These are phyloP conservation scores for Eciton burchellii DNA, from an alignment of 1,140 invertebrate species.

Conservation along the genomic window DNA sequence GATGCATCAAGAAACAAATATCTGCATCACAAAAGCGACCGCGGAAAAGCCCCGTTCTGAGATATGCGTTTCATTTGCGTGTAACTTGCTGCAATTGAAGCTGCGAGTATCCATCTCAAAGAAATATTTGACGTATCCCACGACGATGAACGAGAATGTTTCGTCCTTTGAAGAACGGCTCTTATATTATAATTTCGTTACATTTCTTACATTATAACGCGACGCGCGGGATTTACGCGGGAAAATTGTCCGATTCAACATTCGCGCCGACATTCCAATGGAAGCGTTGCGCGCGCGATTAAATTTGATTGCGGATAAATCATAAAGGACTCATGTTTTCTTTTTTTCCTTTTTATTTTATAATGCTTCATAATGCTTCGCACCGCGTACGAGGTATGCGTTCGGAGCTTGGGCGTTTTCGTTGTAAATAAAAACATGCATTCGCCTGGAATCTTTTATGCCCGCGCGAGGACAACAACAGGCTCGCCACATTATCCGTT, in stretches of 20 bases:
- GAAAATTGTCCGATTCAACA: not conserved
- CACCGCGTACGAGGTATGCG: not conserved
- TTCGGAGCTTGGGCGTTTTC: not conserved
- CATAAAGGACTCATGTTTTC: not conserved
- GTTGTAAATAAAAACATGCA: not conserved
- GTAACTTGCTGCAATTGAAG: constrained; percentile 37
- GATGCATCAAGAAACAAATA: constrained; percentile 30
- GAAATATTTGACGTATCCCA: constrained; percentile 58
- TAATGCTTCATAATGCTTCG: not conserved
- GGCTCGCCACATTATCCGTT: not conserved
- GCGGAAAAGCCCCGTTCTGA: constrained; percentile 47
- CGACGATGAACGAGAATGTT: constrained; percentile 36
- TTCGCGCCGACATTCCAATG: not conserved
- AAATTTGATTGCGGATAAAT: constrained; percentile 26
- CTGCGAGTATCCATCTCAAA: constrained; percentile 50
- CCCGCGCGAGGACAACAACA: not conserved
- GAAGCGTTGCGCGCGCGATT: constrained; percentile 5
- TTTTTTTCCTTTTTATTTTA: not conserved
- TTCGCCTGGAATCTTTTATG: not conserved
- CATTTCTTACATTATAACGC: no score
- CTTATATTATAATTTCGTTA: constrained; percentile 6
- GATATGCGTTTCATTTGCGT: constrained; percentile 61
- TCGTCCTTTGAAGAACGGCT: constrained; percentile 41
- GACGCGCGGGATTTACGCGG: constrained; percentile 16
- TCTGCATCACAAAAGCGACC: constrained; percentile 50